Base-by-base conservation (phyloP, 2,113 vertebrate genomes). In the Pedionomus torquatus region DNA sequence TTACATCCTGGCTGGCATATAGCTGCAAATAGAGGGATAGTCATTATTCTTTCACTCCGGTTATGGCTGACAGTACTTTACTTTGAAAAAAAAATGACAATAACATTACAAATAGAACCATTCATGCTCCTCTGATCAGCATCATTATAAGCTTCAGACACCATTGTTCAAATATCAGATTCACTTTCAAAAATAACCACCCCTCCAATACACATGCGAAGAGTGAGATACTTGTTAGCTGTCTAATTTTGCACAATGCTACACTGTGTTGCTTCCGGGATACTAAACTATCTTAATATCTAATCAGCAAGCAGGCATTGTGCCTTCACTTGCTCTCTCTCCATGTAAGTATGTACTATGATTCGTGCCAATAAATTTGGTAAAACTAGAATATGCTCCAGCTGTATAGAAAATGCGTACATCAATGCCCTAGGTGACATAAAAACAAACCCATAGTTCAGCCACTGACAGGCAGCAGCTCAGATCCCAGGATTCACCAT, bases 1-100 rank as follows among this genome's bases (percentile, higher is more conserved):
- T 99, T 99, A 89, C 99, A 99, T 83, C 98, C 99, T 33, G 99
- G 99, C 66, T 99, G 99, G 90, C 99, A 99, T 57, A 99, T 89
- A 87, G 99, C 99, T 99, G 98, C 71, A 83, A 95, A 96, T 4
- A 98, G n/a, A 97, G 71, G 60, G 92, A 91, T 6, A 63, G 1
- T 51, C 24, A 4, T 63, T 23, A 55, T 90, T 63, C 83, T 51
- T 91, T 39, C 35, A 10, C 35, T 91, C 60, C 37, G 46, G 54
- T 30, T 65, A 84, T 8, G 8, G 20, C 18, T 71, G 58, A 55
- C 61, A 57, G 37, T 1, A 3, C 39, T 91, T 74, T 60, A 76
- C 23, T 89, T 71, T n/a, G n/a, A 46, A 46, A 87, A 95, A 92
- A 8, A 68, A 85, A 74, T 10, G 13, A 28, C 66, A 90, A 83